phyloP scores from a whole-genome alignment of 2,888 invertebrate genomes.

The Scaptomyza parva region DNA sequence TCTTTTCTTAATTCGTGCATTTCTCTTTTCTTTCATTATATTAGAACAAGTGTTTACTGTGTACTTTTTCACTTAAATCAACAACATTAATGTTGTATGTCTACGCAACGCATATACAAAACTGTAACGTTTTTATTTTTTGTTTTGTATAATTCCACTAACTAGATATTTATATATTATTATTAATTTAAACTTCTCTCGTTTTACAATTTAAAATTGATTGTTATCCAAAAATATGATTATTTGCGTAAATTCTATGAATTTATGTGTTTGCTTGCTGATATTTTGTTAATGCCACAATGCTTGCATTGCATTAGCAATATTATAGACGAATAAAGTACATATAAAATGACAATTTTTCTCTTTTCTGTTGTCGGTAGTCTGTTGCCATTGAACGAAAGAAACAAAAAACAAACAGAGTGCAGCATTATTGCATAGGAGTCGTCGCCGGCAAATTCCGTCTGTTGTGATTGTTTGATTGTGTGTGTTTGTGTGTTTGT shows the following conservation, averaged over 20 bases:
- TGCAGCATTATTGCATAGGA: slow-evolving; percentile 45
- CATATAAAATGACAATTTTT: slow-evolving; percentile 67
- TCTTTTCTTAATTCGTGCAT: slow-evolving; percentile 35
- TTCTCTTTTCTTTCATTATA: slow-evolving; percentile 22
- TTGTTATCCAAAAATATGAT: slow-evolving; percentile 77
- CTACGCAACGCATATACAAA: slow-evolving; percentile 38
- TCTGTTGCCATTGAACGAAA: slow-evolving; percentile 25
- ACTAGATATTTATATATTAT: slow-evolving; percentile 35
- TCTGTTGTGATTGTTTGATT: slow-evolving; percentile 24
- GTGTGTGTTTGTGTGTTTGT: slow-evolving; percentile 2
- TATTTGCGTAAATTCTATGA: slow-evolving; percentile 71
- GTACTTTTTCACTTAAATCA: slow-evolving; percentile 69
- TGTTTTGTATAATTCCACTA: slow-evolving; percentile 65
- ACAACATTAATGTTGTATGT: slow-evolving; percentile 59
- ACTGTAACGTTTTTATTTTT: slow-evolving; percentile 36
- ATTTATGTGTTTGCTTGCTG: slow-evolving; percentile 50
- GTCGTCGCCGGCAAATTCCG: slow-evolving; percentile 27
- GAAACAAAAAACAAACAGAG: slow-evolving; percentile 47
- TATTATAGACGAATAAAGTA: slow-evolving; percentile 67
- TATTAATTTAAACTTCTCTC: slow-evolving; percentile 38
- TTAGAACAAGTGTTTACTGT: slow-evolving; percentile 50
- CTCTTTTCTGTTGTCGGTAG: slow-evolving; percentile 10
- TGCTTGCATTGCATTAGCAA: slow-evolving; percentile 45
- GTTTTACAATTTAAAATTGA: slow-evolving; percentile 61
- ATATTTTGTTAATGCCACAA: slow-evolving; percentile 51